A percentile compares a stretch with the other conserved stretches of the same genome.
Evolutionary conservation across 53 echinoderm and acorn worm genomes (phyloP).

Genomic region (Mesocentrotus franciscanus): DNA sequence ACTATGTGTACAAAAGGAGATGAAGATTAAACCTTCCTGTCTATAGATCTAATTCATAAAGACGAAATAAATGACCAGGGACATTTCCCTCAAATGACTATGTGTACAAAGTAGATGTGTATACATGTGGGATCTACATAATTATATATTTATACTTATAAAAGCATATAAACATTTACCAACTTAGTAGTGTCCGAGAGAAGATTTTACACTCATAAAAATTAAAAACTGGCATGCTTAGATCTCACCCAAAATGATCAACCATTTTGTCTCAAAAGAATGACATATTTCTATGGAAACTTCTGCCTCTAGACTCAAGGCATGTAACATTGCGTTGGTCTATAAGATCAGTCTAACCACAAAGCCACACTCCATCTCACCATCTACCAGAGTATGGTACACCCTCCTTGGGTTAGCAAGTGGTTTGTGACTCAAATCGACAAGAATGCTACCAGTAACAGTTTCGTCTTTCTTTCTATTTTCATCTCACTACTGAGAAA

Average conservation of each 20-base stretch:
- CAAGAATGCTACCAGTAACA: not conserved
- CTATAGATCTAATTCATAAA: too few species aligned
- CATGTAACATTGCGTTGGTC: constrained; percentile 8
- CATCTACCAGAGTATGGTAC: not conserved
- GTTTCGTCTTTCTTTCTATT: not conserved
- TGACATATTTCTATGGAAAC: not conserved
- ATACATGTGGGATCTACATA: too few species aligned
- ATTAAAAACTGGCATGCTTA: not conserved
- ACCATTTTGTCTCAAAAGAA: not conserved
- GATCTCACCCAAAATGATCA: not conserved
- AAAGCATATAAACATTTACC: too few species aligned
- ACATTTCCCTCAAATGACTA: too few species aligned
- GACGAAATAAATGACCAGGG: too few species aligned
- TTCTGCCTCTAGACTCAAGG: not conserved
- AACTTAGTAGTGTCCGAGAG: not conserved
- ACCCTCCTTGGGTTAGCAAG: not conserved
- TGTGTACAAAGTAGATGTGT: too few species aligned
- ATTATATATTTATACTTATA: too few species aligned
- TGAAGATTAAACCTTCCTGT: not conserved
- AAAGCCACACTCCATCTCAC: not conserved
- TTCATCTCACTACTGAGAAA: not conserved
- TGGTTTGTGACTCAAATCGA: not conserved
- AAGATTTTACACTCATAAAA: too few species aligned
- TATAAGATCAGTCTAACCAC: not conserved
- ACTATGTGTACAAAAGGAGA: too few species aligned